Evolutionary conservation across 2,888 invertebrate species (phyloP).

Genomic region (Tricholauxania praeusta): DNA sequence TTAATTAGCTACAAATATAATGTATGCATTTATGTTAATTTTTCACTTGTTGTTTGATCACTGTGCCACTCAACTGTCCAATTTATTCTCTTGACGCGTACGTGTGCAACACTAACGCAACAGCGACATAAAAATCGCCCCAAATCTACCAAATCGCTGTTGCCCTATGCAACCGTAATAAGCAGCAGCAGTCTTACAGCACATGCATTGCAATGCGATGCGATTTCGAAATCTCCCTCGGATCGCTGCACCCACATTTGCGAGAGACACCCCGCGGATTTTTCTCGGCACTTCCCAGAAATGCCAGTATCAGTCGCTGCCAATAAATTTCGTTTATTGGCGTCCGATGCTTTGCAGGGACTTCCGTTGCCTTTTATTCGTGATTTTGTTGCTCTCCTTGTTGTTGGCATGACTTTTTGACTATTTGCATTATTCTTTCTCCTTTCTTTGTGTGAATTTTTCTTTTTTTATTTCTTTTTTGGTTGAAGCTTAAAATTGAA

Average conservation of each 20-base stretch:
- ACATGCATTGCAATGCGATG: slow-evolving; percentile 3
- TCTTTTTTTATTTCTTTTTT: neutral
- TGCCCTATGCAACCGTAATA: slow-evolving; percentile 25
- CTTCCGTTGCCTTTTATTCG: too few species aligned
- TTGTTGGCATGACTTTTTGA: neutral
- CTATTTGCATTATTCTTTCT: neutral
- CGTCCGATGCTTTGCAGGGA: neutral
- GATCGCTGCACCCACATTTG: neutral
- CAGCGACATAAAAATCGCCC: neutral
- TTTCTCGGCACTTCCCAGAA: slow-evolving; percentile 15
- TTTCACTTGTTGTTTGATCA: neutral
- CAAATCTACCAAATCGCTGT: slow-evolving; percentile 26
- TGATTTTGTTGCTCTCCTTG: too few species aligned
- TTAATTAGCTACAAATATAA: too few species aligned
- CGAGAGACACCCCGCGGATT: slow-evolving; percentile 23
- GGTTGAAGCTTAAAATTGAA: slow-evolving; percentile 22
- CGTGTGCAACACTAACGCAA: slow-evolving; percentile 6
- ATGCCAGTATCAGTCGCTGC: slow-evolving; percentile 24
- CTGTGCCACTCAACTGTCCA: slow-evolving; percentile 19
- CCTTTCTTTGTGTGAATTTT: neutral
- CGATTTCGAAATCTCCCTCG: neutral
- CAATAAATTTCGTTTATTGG: slow-evolving; percentile 32
- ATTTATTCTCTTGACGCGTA: slow-evolving; percentile 19
- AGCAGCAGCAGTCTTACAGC: slow-evolving; percentile 5
- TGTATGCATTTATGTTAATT: too few species aligned